Percentiles rank a stretch among this genome's conserved stretches.
Evolutionary conservation across 1,140 invertebrate genomes (phyloP).

Genomic region (Parasteatoda tepidariorum): DNA sequence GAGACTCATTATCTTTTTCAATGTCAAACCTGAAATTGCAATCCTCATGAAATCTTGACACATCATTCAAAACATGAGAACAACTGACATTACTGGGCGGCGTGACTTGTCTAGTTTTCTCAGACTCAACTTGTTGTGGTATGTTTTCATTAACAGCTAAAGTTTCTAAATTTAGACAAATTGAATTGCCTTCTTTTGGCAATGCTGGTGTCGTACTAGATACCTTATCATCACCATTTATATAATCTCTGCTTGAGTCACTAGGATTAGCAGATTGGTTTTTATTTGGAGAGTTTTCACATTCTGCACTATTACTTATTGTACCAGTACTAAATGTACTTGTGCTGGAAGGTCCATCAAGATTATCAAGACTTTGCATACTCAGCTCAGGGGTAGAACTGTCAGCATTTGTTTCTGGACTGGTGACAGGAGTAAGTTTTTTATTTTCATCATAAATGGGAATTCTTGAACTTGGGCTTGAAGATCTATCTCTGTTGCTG

Average conservation of each 20-base stretch:
- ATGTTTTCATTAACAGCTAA: slow-evolving; percentile 40
- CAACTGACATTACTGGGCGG: slow-evolving; percentile 51
- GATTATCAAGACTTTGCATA: slow-evolving; percentile 35
- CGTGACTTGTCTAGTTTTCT: slow-evolving; percentile 41
- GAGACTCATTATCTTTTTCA: slow-evolving; percentile 38
- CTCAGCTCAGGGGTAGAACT: slow-evolving; percentile 48
- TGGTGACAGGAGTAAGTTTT: slow-evolving; percentile 29
- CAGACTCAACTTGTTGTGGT: slow-evolving; percentile 18
- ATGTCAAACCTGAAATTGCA: slow-evolving; percentile 54
- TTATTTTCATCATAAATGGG: slow-evolving; percentile 53
- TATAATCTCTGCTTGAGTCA: slow-evolving; percentile 34
- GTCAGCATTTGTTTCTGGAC: slow-evolving; percentile 53
- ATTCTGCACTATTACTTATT: slow-evolving; percentile 31
- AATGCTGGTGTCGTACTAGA: slow-evolving; percentile 42
- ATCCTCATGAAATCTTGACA: slow-evolving; percentile 45
- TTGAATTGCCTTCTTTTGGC: slow-evolving; percentile 32
- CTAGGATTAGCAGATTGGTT: slow-evolving; percentile 29
- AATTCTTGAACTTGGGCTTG: slow-evolving; percentile 36
- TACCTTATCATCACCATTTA: slow-evolving; percentile 49
- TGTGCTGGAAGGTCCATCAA: slow-evolving; percentile 50
- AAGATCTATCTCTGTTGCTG: slow-evolving; percentile 37
- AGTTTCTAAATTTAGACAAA: slow-evolving; percentile 43
- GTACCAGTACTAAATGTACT: slow-evolving; percentile 39
- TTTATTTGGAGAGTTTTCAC: slow-evolving; percentile 13
- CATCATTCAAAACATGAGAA: slow-evolving; percentile 37